phyloP scores from a whole-genome alignment of 2,113 vertebrate species.

The Rhombomys opimus region DNA sequence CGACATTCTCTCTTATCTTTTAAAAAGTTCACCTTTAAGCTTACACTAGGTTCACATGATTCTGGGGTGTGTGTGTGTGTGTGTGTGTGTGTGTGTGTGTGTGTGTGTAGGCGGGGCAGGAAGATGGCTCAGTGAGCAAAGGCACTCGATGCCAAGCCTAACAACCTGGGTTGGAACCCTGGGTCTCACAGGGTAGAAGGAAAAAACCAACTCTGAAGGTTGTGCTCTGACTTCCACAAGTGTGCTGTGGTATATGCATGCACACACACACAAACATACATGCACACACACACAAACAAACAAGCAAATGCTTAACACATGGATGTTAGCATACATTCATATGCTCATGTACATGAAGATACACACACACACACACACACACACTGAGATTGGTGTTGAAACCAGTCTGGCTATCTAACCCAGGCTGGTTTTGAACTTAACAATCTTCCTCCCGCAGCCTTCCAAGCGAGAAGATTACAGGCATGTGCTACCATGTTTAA shows the following conservation, averaged over 20 bases:
- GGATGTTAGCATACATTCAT: background rate
- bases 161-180: background rate
- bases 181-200: background rate
- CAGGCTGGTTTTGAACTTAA: background rate
- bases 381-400: background rate
- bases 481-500: background rate
- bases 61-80: background rate
- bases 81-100: background rate
- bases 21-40: background rate
- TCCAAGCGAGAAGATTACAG: background rate
- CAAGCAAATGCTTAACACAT: background rate
- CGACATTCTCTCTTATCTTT: constrained; percentile 13
- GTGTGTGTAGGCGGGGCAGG: background rate
- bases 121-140: background rate
- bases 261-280: too few species aligned
- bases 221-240: background rate
- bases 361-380: background rate
- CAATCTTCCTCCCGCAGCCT: background rate
- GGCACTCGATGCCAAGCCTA: background rate
- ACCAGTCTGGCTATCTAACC: background rate
- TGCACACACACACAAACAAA: background rate
- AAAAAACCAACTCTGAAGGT: background rate
- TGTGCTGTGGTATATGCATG: background rate
- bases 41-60: background rate
- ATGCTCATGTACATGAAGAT: background rate